Percentiles rank a stretch among this genome's conserved stretches.
Conservation (phyloP, 1,140 invertebrate species). For the Zaprionus gabonicus region DNA sequence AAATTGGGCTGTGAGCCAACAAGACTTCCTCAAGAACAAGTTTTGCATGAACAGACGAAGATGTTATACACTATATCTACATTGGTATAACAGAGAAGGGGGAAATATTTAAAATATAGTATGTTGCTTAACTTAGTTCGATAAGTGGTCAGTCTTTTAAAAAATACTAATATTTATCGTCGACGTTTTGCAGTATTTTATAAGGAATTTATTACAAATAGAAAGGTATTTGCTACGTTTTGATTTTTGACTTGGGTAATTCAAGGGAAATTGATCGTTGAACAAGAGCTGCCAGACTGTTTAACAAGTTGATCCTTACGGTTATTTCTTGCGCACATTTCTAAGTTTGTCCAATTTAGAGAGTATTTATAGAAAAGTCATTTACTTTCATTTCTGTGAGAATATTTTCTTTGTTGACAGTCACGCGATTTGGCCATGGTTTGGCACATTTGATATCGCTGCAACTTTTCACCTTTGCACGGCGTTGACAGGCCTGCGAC, state of each 20-base stretch:
- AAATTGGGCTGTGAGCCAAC: slow-evolving; percentile 77
- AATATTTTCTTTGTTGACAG: slow-evolving; percentile 51
- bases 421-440: slow-evolving; percentile 65
- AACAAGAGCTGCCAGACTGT: background rate
- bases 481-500: slow-evolving; percentile 42
- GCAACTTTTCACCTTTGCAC: slow-evolving; percentile 75
- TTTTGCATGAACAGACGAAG: slow-evolving; percentile 1
- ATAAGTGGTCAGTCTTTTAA: background rate
- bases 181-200: background rate
- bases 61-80: slow-evolving; percentile 18
- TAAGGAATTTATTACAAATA: background rate
- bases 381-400: background rate
- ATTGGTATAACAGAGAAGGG: background rate
- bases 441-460: slow-evolving; percentile 77
- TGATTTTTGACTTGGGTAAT: no score
- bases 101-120: background rate
- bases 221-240: background rate
- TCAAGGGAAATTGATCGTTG: background rate
- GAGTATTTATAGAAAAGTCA: slow-evolving; percentile 20
- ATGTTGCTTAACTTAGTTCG: background rate
- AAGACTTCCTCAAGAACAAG: slow-evolving; percentile 4
- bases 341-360: background rate
- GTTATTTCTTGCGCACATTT: background rate
- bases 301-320: background rate
- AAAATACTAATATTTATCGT: background rate